Evolutionary conservation across 2,797 vertebrate species (phyloP).

Genomic region (Pelochelys cantorii): DNA sequence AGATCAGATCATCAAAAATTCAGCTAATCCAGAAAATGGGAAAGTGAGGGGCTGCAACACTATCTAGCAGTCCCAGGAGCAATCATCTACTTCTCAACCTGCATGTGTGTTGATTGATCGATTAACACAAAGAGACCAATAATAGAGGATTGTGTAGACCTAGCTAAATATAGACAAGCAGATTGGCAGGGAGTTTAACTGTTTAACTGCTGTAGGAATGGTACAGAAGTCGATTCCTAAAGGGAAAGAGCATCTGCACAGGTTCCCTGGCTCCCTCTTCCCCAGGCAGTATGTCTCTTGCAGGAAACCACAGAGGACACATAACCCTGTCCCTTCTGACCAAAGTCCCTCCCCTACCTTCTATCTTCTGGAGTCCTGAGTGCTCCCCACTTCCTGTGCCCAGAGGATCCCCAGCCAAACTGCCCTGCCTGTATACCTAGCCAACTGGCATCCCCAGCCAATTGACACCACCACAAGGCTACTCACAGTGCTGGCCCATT

Average conservation of each 20-base stretch:
- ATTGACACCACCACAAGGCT: too few relatives aligned
- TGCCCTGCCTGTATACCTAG: too few relatives aligned
- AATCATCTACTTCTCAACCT: background rate
- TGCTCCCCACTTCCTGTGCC: too few relatives aligned
- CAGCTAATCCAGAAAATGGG: background rate
- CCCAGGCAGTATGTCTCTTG: background rate
- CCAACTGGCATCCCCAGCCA: too few relatives aligned
- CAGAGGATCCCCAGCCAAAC: too few relatives aligned
- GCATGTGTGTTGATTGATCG: background rate
- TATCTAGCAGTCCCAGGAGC: background rate
- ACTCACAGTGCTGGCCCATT: too few relatives aligned
- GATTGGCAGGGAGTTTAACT: background rate
- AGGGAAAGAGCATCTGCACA: background rate
- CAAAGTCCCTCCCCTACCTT: too few relatives aligned
- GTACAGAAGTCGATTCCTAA: background rate
- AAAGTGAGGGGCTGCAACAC: background rate
- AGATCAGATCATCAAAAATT: background rate
- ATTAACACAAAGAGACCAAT: background rate
- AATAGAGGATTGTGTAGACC: background rate
- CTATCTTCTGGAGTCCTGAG: too few relatives aligned
- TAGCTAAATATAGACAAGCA: background rate
- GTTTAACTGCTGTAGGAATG: background rate
- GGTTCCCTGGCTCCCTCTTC: background rate
- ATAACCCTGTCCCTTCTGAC: fast-evolving
- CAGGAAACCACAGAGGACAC: background rate